Evolutionary conservation across 2,888 invertebrate genomes (phyloP).

Genomic region (Ophion ellenae): DNA sequence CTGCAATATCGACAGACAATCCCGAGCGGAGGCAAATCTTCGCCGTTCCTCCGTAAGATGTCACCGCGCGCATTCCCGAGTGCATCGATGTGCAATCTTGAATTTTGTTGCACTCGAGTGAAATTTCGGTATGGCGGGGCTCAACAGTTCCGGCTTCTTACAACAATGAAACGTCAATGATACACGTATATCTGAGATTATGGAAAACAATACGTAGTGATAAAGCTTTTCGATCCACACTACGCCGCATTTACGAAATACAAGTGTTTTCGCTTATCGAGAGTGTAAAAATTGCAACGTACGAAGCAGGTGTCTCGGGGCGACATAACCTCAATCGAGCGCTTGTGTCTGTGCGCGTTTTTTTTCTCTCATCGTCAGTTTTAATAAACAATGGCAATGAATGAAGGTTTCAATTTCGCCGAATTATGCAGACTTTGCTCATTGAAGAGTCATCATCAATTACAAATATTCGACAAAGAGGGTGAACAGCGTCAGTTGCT

Average conservation of each 20-base stretch:
- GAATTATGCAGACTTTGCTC: conserved; percentile 90
- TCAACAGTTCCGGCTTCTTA: conserved; percentile 69
- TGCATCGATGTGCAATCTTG: conserved; percentile 15
- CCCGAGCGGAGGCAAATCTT: neutral
- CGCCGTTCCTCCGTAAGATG: conserved; percentile 18
- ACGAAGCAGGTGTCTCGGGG: conserved; percentile 38
- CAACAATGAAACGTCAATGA: conserved; percentile 60
- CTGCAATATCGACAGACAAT: conserved; percentile 22
- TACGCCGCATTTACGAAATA: conserved; percentile 21
- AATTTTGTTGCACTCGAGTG: conserved; percentile 28
- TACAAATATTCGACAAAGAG: conserved; percentile 90
- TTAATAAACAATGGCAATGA: conserved; percentile 86
- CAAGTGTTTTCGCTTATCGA: conserved; percentile 18
- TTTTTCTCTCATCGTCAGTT: conserved; percentile 15
- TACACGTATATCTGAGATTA: conserved; percentile 58
- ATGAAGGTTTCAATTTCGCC: conserved; percentile 88
- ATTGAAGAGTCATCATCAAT: conserved; percentile 88
- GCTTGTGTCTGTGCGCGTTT: conserved; percentile 60
- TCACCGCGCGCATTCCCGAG: conserved; percentile 1
- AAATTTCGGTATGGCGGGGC: conserved; percentile 71
- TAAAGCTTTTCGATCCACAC: conserved; percentile 15
- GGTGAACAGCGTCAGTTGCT: conserved; percentile 89
- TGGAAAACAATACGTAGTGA: conserved; percentile 42
- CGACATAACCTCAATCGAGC: conserved; percentile 67
- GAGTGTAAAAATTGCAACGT: conserved; percentile 26